Conservation (phyloP, 2,113 vertebrate species). For the Lophotis ruficrista region DNA sequence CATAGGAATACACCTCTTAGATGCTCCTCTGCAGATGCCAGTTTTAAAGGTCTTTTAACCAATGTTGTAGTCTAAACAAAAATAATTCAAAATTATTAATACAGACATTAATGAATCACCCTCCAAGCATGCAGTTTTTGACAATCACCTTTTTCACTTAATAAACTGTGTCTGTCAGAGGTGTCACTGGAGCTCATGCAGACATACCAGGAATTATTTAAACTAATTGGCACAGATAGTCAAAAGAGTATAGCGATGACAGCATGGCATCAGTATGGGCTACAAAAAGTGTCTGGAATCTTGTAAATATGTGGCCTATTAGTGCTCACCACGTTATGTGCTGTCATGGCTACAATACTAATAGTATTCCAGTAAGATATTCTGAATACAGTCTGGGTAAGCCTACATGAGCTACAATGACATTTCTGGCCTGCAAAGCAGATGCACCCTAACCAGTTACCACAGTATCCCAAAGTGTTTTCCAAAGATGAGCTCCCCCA, state of each 20-base stretch:
- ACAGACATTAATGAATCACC: background rate
- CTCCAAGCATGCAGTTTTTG: background rate
- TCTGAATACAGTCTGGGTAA: background rate
- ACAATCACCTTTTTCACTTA: background rate
- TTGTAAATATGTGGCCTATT: background rate
- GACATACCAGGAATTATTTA: background rate
- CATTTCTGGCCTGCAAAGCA: constrained; percentile 3
- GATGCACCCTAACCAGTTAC: constrained; percentile 54
- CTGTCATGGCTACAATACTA: background rate
- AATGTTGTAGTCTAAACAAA: background rate
- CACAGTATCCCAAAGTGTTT: constrained; percentile 62
- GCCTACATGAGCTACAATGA: background rate
- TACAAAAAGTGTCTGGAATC: background rate
- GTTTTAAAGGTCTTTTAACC: constrained; percentile 1
- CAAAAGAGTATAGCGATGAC: background rate
- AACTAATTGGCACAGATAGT: background rate
- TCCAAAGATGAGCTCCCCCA: constrained; percentile 54
- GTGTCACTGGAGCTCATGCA: constrained; percentile 22
- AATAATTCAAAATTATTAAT: background rate
- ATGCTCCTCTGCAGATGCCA: background rate
- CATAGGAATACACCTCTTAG: background rate
- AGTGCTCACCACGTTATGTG: background rate
- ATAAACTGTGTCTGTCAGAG: background rate
- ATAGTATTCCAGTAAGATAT: background rate
- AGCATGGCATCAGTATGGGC: background rate